Evolutionary conservation across 1,140 invertebrate genomes (phyloP).

Genomic region (Drosophila erecta): DNA sequence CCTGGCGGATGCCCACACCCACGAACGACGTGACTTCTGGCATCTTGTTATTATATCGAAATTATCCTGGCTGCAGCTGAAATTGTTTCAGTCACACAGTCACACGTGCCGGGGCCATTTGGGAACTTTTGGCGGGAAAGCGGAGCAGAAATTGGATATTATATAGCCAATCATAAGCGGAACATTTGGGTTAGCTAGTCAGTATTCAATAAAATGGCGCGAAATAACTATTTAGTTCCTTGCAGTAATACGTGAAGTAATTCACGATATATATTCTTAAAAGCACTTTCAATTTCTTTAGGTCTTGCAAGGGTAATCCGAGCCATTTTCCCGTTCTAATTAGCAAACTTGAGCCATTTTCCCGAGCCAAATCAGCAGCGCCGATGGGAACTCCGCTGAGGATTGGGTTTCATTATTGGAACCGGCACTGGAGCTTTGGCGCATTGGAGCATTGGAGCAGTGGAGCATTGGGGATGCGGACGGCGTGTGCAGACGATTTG

Average conservation of each 20-base stretch:
- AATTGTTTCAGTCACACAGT: constrained; percentile 54
- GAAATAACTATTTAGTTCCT: too few species aligned
- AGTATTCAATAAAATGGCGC: too few species aligned
- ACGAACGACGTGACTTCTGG: constrained; percentile 66
- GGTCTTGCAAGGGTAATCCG: neutral
- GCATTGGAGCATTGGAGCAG: neutral
- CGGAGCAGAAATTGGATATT: constrained; percentile 19
- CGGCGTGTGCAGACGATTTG: constrained; percentile 58
- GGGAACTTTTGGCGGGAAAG: constrained; percentile 6
- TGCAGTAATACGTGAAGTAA: too few species aligned
- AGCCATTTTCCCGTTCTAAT: neutral
- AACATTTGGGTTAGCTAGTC: too few species aligned
- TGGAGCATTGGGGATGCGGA: neutral
- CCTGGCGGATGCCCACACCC: constrained; percentile 6
- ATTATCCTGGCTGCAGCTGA: constrained; percentile 66
- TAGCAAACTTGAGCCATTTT: neutral
- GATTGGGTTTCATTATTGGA: constrained; percentile 10
- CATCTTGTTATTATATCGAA: constrained; percentile 70
- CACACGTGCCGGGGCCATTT: constrained; percentile 58
- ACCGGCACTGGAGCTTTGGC: neutral
- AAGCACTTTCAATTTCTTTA: neutral
- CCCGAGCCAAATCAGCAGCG: constrained; percentile 3
- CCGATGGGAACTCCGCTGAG: constrained; percentile 1
- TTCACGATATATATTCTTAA: neutral
- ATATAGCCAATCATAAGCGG: neutral